A percentile compares a stretch with the other conserved stretches of the same genome.
phyloP scores from a whole-genome alignment of 2,888 invertebrate genomes.

The Chrysolina haemoptera region DNA sequence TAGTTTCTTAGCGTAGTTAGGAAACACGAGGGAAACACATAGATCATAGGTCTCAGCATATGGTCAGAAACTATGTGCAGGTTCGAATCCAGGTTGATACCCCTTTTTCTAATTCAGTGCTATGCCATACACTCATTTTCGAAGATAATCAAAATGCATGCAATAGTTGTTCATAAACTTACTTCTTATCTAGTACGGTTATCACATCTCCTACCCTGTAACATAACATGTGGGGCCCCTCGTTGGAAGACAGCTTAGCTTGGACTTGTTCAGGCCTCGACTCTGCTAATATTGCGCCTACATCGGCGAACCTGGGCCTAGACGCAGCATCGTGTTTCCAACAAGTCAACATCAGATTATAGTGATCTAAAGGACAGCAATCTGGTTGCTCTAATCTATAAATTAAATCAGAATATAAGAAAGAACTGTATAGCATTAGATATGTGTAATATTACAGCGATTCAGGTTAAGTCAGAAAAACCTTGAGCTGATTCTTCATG shows the following conservation, averaged over 20 bases:
- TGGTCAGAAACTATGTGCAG: too few species aligned
- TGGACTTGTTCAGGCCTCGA: constrained; percentile 95
- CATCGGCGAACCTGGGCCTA: constrained; percentile 91
- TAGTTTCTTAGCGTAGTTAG: too few species aligned
- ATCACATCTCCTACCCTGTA: constrained; percentile 93
- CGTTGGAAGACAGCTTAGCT: constrained; percentile 75
- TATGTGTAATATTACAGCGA: not conserved
- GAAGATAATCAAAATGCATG: not conserved
- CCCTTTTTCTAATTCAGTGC: too few species aligned
- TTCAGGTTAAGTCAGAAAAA: too few species aligned
- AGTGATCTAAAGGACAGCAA: constrained; percentile 94
- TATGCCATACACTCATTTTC: too few species aligned
- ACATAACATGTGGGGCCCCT: constrained; percentile 79
- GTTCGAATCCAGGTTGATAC: too few species aligned
- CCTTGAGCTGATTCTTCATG: too few species aligned
- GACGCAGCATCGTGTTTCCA: constrained; percentile 94
- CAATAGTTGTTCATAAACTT: constrained; percentile 55
- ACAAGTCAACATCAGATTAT: constrained; percentile 92
- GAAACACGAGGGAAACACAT: too few species aligned
- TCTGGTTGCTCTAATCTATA: constrained; percentile 87
- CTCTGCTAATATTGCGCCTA: constrained; percentile 84
- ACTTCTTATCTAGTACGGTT: constrained; percentile 90
- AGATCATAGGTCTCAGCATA: too few species aligned
- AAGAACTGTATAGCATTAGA: not conserved
- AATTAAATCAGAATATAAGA: not conserved